Evolutionary conservation across 2,797 vertebrate genomes (phyloP).

Genomic region (Clamator glandarius): DNA sequence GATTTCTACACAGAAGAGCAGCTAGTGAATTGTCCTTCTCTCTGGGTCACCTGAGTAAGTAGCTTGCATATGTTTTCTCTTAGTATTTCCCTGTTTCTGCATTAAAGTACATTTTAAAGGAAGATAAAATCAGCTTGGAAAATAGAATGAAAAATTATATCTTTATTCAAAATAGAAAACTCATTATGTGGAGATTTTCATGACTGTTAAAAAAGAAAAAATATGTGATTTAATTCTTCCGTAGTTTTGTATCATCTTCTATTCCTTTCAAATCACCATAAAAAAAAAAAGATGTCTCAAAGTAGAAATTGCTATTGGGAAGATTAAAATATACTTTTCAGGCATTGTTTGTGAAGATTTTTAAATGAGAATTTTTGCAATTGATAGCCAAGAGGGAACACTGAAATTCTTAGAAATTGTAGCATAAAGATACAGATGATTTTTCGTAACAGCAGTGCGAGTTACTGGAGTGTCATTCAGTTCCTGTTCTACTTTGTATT

Average conservation of each 20-base stretch:
- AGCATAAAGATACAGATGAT: background rate
- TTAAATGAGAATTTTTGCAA: background rate
- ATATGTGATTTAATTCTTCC: background rate
- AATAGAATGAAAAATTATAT: background rate
- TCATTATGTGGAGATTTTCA: background rate
- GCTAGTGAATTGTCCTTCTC: background rate
- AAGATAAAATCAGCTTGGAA: background rate
- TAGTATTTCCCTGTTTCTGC: background rate
- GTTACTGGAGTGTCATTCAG: background rate
- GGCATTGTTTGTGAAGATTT: background rate
- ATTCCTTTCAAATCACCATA: background rate
- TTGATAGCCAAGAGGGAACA: background rate
- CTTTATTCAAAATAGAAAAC: background rate
- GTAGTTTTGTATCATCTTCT: background rate
- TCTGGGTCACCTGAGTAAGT: background rate
- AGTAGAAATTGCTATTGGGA: background rate
- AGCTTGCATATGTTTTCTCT: background rate
- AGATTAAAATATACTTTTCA: background rate
- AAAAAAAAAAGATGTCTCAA: background rate
- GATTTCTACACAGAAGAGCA: background rate
- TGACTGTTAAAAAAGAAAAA: background rate
- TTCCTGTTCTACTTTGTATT: background rate
- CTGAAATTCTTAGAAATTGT: background rate
- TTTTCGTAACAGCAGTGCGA: background rate
- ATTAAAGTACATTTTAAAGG: background rate